Conservation (phyloP, 2,888 invertebrate species). For the Dugesia japonica region DNA sequence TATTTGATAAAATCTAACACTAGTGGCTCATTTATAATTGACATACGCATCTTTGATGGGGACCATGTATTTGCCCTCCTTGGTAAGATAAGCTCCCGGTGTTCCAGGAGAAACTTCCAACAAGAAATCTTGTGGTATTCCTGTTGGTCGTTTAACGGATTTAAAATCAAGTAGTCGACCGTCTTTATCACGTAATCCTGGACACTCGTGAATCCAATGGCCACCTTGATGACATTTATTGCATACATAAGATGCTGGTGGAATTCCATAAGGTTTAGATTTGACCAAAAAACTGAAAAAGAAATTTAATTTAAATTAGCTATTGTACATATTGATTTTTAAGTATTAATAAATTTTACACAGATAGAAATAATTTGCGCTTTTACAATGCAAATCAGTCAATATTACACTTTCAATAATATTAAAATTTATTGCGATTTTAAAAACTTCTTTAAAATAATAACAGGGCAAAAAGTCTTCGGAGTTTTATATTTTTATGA, state of each 20-base stretch:
- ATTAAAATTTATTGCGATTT: no score
- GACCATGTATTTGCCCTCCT: slow-evolving; percentile 41
- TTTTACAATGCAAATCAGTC: no score
- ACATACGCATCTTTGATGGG: slow-evolving; percentile 34
- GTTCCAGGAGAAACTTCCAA: slow-evolving; percentile 73
- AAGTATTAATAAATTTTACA: no score
- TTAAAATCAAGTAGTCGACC: slow-evolving; percentile 32
- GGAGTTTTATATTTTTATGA: no score
- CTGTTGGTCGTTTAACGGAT: slow-evolving; percentile 69
- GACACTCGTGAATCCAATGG: slow-evolving; percentile 94
- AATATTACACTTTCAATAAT: no score
- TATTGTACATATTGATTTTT: no score
- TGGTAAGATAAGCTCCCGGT: slow-evolving; percentile 75
- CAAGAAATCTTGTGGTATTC: slow-evolving; percentile 89
- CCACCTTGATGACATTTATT: slow-evolving; percentile 82
- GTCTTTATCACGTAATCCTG: slow-evolving; percentile 45
- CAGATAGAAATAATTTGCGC: no score
- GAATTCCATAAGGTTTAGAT: slow-evolving; percentile 57
- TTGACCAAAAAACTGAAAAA: slow-evolving; percentile 25
- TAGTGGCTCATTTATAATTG: not conserved
- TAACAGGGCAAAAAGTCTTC: no score
- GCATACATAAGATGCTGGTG: slow-evolving; percentile 78
- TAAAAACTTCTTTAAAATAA: no score
- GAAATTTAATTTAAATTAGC: no score
- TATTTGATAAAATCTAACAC: not conserved